Conservation (phyloP, 2,888 invertebrate species). For the Acanthosepion pharaonis region DNA sequence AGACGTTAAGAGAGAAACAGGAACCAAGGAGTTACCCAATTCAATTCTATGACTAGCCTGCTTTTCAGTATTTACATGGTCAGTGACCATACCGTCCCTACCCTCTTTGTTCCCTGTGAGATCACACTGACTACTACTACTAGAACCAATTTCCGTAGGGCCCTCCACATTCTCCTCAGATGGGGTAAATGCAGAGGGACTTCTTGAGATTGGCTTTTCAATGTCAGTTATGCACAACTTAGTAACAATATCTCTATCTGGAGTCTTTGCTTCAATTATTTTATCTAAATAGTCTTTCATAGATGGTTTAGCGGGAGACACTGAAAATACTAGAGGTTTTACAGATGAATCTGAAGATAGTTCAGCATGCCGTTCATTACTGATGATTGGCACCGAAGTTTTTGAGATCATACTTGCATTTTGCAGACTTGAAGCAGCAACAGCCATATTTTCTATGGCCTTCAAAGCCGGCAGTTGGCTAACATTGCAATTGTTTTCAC, state of each 20-base stretch:
- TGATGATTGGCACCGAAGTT: neutral
- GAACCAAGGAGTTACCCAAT: neutral
- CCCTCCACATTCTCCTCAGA: neutral
- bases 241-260: neutral
- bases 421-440: conserved; percentile 10
- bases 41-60: neutral
- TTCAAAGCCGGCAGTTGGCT: neutral
- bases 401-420: conserved; percentile 33
- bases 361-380: conserved; percentile 17
- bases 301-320: neutral
- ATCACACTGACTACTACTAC: conserved; percentile 16
- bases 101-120: neutral
- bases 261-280: neutral
- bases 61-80: neutral
- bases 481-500: neutral
- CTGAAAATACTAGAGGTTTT: neutral
- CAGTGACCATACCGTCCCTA: neutral
- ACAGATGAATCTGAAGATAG: neutral
- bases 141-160: neutral
- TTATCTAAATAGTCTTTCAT: conserved; percentile 8
- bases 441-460: neutral
- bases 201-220: neutral
- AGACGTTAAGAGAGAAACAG: neutral
- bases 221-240: neutral
- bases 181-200: neutral